Base-by-base conservation (phyloP, 92 coral and sea anemone genomes). In the Virgularia gustaviana region DNA sequence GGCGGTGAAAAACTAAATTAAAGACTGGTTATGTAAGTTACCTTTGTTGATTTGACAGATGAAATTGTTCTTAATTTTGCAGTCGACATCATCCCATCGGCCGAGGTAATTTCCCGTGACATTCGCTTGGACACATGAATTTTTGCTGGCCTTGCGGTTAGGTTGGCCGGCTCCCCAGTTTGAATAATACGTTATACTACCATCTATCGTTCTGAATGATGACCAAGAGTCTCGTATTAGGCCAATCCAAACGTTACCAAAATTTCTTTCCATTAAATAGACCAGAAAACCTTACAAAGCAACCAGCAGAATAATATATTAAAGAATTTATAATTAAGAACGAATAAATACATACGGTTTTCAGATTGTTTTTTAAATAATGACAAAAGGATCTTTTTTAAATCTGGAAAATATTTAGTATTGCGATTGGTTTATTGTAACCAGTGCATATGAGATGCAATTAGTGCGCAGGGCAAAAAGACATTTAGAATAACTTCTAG, bases 211-310 rank as follows among this genome's bases (percentile, higher is more conserved):
- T 15, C 31, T 64, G 66, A 94, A 83, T n/a, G 79, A 82, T 11
- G 89, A 65, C 62, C 65, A 77, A 39, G 86, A 36, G 31, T 72
- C 78, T 19, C 85, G 78, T 6, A 51, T 38, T 70, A 94, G 36
- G 38, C 99, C 99, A 35, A 82, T 79, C 99, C 99, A 94, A 49
- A 94, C 83, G 60, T 79, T 77, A n/a, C 96, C 92, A 73, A 94
- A 72, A 43, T 78, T 82, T 19, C 85, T 54, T 6, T 86, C 82
- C 63, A 89, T n/a, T 53, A 72, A 77, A 8, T 89, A 96, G 82
- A 87, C 44, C 18, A 52, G 65, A 4, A 59, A 19, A 36, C 57
- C 65, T 31, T 53, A 30, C 27, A 57, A 60, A 33, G 33, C 8
- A 60, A 47, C 3, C 22, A 47, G 55, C 7, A 47, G n/a, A n/a